Conservation (phyloP, 2,888 invertebrate species). For the Silvanus unidentatus region DNA sequence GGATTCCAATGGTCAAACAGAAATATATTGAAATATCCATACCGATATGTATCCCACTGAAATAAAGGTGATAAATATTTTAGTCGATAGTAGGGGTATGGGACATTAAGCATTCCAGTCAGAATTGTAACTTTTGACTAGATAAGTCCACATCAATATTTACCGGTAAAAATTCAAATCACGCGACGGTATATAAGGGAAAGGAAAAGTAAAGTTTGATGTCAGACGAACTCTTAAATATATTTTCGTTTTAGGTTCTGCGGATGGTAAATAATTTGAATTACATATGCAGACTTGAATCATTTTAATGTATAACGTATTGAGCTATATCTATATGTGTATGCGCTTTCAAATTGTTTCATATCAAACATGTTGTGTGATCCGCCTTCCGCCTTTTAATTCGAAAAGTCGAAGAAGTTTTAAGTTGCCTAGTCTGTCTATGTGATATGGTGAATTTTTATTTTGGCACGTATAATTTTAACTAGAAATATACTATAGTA, state of each 20-base stretch:
- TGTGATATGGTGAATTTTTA: constrained; percentile 6
- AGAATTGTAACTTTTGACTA: constrained; percentile 13
- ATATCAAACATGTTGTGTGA: too few relatives aligned
- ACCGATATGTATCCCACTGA: neutral
- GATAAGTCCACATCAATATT: constrained; percentile 17
- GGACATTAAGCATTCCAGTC: constrained; percentile 10
- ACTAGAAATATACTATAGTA: too few relatives aligned
- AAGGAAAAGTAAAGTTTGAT: constrained; percentile 6
- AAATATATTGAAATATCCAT: too few relatives aligned
- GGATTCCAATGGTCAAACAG: too few relatives aligned
- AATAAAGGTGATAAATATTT: constrained; percentile 1
- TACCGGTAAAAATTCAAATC: constrained; percentile 15
- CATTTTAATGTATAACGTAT: too few relatives aligned
- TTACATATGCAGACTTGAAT: too few relatives aligned
- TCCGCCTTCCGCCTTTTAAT: too few relatives aligned
- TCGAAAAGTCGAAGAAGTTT: too few relatives aligned
- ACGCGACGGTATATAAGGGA: constrained; percentile 3
- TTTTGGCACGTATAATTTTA: constrained; percentile 6
- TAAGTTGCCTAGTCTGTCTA: too few relatives aligned
- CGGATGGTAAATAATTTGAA: too few relatives aligned
- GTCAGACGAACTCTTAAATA: constrained; percentile 1
- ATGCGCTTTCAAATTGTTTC: too few relatives aligned
- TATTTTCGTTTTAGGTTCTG: neutral
- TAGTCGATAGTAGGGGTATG: neutral
- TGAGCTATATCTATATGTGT: too few relatives aligned